Evolutionary conservation across 2,113 vertebrate species (phyloP), one percentile per base, ranked within the genome.

Genomic region (Lophotis ruficrista): DNA sequence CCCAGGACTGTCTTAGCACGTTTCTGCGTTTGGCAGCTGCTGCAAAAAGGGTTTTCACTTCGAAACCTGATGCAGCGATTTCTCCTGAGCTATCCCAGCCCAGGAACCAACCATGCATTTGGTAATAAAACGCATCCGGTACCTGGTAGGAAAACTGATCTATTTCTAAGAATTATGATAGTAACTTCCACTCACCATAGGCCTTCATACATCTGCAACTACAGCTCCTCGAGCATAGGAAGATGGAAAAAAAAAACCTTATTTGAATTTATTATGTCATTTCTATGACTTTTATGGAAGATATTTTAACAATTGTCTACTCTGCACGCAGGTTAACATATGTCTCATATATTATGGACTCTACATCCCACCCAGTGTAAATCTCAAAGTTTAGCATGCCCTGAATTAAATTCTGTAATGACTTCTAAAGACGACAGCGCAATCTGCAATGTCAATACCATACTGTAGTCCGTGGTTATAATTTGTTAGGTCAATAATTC

Each of bases 401-500:
- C 81, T 0, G 0, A 79, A 94, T 85, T 76, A 87, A 85, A 89
- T 82, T 70, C 80, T 37, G 19, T 91, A 93, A 95, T 69, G 80
- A 76, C 83, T 94, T 80, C 83, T 90, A 76, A 95, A 91, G 87
- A 76, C 1, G 13, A 72, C 53, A 20, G 13, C 37, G 85, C 53
- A 89, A 82, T 85, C 91, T 65, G 53, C 76, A 85, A 92, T 73
- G 87, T 94, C 96, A 96, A 95, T 80, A 92, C 21, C 25, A 2
- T 25, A 41, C 77, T 47, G 61, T 5, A 81, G 61, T 57, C 73
- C 50, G 23, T 7, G 20, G 61, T 50, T 85, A 41, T 91, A 92
- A 94, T 87, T 95, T 84, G 56, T 83, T 92, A 83, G 7, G 91
- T 94, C 96, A 96, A 84, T 94, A 95, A 97, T 76, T 96, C 91